Conservation (phyloP, 2,113 vertebrate genomes). For the Trogon melanurus region DNA sequence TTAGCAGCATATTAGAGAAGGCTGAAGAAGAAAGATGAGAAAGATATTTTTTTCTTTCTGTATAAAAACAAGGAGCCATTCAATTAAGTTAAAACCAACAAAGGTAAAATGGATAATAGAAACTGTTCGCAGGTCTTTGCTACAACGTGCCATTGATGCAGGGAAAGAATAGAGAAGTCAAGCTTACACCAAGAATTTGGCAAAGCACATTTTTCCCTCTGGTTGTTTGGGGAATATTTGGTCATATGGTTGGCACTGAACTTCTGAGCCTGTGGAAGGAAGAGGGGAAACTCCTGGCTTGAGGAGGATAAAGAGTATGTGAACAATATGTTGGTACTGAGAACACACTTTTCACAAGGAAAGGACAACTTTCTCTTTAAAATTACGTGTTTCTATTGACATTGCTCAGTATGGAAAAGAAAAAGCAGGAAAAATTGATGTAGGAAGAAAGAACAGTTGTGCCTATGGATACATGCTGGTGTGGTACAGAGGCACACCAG, state of each 20-base stretch:
- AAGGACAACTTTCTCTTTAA: neutral
- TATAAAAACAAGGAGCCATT: neutral
- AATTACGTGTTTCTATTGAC: neutral
- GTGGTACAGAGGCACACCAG: neutral
- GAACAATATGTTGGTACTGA: neutral
- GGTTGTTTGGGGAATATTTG: neutral
- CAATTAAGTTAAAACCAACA: neutral
- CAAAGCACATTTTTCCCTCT: neutral
- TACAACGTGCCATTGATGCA: neutral
- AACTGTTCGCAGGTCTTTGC: neutral
- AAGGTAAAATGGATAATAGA: neutral
- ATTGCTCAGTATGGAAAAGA: neutral
- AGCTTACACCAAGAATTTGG: neutral
- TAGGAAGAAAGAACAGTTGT: neutral
- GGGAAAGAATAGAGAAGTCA: neutral
- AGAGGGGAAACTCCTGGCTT: neutral
- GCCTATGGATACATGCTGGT: neutral
- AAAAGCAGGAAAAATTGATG: neutral
- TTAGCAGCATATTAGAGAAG: neutral
- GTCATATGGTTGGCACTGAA: rapidly evolving
- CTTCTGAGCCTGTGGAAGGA: slow-evolving; percentile 18
- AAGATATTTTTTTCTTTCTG: neutral
- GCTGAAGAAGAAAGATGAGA: neutral
- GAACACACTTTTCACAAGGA: neutral
- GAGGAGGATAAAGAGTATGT: neutral